phyloP scores from a whole-genome alignment of 2,888 invertebrate species.

The Lasius platythorax region DNA sequence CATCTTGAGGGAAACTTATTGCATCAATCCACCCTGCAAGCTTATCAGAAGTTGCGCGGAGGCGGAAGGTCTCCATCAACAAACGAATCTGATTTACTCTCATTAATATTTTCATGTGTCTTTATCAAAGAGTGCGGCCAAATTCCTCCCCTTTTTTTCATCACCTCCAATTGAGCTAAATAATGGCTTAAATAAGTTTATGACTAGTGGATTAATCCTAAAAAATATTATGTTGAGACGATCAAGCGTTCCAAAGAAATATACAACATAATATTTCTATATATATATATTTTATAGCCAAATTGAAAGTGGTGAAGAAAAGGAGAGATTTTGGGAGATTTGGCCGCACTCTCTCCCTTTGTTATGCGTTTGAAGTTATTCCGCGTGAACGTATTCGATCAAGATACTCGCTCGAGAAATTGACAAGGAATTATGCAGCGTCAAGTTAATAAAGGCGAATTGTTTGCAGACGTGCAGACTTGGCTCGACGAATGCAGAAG shows the following conservation, averaged over 20 bases:
- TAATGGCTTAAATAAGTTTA: no score
- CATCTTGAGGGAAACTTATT: conserved; percentile 78
- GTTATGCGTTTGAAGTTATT: neutral
- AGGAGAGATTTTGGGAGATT: no score
- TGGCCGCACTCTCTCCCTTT: no score
- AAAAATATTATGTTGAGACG: no score
- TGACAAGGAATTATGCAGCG: neutral
- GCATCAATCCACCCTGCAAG: conserved; percentile 79
- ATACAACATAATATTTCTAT: no score
- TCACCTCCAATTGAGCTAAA: no score
- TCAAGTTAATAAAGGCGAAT: neutral
- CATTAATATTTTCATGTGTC: neutral
- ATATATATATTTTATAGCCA: no score
- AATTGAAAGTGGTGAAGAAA: no score
- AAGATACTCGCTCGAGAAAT: neutral
- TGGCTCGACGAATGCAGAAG: conserved; percentile 76
- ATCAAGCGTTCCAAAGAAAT: neutral
- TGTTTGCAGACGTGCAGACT: conserved; percentile 71
- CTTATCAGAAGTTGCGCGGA: conserved; percentile 77
- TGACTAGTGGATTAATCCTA: no score
- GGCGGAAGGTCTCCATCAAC: conserved; percentile 71
- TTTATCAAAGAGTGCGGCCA: neutral
- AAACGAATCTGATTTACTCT: neutral
- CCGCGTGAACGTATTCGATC: neutral
- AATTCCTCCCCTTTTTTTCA: no score